Base-by-base conservation (phyloP, 2,113 vertebrate genomes). In the Verasper variegatus region DNA sequence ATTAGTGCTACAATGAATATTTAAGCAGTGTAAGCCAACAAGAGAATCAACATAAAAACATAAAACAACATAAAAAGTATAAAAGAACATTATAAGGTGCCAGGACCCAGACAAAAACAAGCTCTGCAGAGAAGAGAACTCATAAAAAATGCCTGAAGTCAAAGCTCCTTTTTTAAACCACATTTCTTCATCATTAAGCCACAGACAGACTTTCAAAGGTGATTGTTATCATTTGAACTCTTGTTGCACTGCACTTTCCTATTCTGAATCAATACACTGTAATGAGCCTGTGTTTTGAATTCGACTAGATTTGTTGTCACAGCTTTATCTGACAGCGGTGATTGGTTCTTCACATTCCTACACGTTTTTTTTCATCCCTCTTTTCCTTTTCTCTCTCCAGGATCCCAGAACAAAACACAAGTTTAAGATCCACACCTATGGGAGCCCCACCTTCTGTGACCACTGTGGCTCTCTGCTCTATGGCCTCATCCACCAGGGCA, bases 341-440 rank as follows among this genome's bases (percentile, higher is more conserved):
- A 58, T 21, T 64, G 3, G 23, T 1, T 40, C 6, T 4, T 64
- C 3, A 1, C 1, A 6, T 57, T 20, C 13, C 64, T 57, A 49
- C 4, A 35, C 5, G 13, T 35, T 56, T 77, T 24, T 24, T 64
- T 2, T 9, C 42, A 24, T 21, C 18, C 52, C 9, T 3, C 6
- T 21, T 56, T 24, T 24, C 18, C 31, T n/a, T 54, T 21, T 15
- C 51, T 63, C 78, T 17, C 56, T 79, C 0, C 87, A 99, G 97
- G 97, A 99, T 83, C 97, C 97, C 70, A 94, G 97, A 86, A 97
- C 97, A 91, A 99, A 99, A 93, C 98, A 99, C 91, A 98, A 99
- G 79, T 99, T 99, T 82, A 99, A 98, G 94, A 98, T 97, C 94
- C 97, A 99, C 93, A 98, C 97, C 0, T 99, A 97, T 12, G 96